Percentiles rank a stretch among this genome's conserved stretches.
Evolutionary conservation across 2,797 vertebrate species (phyloP).

Genomic region (Girardinus metallicus): DNA sequence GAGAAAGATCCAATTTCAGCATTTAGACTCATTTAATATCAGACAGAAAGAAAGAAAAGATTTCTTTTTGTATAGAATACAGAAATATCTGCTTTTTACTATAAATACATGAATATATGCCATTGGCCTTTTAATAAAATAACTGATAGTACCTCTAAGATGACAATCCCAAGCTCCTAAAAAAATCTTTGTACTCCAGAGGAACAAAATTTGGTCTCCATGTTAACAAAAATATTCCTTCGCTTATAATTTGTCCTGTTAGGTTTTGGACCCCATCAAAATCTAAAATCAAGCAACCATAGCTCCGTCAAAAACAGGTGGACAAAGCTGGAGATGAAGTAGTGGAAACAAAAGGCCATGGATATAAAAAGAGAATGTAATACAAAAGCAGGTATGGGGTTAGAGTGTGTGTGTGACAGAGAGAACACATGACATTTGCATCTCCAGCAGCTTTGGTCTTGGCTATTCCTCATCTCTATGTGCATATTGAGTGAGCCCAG

Average conservation of each 20-base stretch:
- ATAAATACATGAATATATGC: not conserved
- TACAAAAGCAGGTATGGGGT: constrained; percentile 60
- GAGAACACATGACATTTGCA: constrained; percentile 78
- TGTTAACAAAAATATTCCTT: not conserved
- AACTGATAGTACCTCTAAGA: not conserved
- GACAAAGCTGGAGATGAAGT: constrained; percentile 53
- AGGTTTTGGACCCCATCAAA: not conserved
- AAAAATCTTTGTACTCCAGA: not conserved
- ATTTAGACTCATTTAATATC: not conserved
- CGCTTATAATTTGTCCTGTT: not conserved
- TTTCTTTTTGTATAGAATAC: not conserved
- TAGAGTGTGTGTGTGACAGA: constrained; percentile 24
- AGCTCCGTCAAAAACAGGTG: constrained; percentile 22
- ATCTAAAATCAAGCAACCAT: not conserved
- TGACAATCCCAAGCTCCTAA: not conserved
- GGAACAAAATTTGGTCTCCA: not conserved
- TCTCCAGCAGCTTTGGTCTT: constrained; percentile 74
- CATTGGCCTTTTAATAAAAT: not conserved
- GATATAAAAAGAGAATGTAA: constrained; percentile 67
- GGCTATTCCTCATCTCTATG: constrained; percentile 81
- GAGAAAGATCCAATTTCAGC: not conserved
- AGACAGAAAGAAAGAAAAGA: not conserved
- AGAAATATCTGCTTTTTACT: not conserved
- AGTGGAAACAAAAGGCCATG: constrained; percentile 67
- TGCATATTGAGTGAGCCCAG: constrained; percentile 86